phyloP scores from a whole-genome alignment of 2,888 invertebrate genomes.

The Cryptus armator region DNA sequence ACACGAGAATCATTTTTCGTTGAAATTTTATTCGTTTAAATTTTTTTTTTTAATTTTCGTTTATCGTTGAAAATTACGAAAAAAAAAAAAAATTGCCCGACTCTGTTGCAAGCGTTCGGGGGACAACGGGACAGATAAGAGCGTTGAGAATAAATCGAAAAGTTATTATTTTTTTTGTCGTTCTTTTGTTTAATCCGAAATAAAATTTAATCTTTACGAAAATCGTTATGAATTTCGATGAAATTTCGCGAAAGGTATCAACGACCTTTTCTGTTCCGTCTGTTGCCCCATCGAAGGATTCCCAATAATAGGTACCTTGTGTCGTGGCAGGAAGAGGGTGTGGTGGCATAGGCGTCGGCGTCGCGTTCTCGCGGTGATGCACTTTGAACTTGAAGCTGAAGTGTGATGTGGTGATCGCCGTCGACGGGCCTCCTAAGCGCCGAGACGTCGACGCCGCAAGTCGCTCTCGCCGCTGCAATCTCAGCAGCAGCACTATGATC shows the following conservation, averaged over 20 bases:
- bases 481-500: slow-evolving; percentile 76
- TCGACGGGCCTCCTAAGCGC: slow-evolving; percentile 73
- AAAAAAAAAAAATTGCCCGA: slow-evolving; percentile 37
- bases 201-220: no score
- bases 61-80: neutral
- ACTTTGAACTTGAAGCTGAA: slow-evolving; percentile 78
- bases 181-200: neutral
- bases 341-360: slow-evolving; percentile 81
- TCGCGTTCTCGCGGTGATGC: slow-evolving; percentile 74
- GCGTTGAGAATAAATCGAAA: slow-evolving; percentile 8
- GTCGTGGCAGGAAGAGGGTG: slow-evolving; percentile 81
- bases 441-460: slow-evolving; percentile 74
- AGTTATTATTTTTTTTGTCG: neutral
- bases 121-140: slow-evolving; percentile 44
- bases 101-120: slow-evolving; percentile 41
- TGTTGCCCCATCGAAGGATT: slow-evolving; percentile 23
- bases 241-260: neutral
- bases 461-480: slow-evolving; percentile 74
- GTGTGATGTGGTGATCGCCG: slow-evolving; percentile 73
- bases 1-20: no score
- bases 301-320: slow-evolving; percentile 78
- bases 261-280: slow-evolving; percentile 41
- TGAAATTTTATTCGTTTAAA: neutral
- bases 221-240: neutral
- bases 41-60: neutral